Evolutionary conservation across 2,888 invertebrate species (phyloP), one percentile per base, ranked within the genome.

Genomic region (Laspeyria flexula): DNA sequence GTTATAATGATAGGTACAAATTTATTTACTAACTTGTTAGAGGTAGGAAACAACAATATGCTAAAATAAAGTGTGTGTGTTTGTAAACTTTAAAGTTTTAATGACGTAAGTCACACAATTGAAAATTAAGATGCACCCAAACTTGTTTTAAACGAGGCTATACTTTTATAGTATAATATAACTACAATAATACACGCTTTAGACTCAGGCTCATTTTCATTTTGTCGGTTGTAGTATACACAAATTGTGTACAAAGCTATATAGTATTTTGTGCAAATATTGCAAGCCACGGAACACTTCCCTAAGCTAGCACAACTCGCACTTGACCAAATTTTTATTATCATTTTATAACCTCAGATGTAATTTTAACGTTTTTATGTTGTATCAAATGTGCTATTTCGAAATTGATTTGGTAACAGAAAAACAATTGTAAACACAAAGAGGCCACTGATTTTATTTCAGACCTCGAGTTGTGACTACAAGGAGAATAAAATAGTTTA

Each of bases 401-500:
- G 58, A 61, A 69, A 66, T 54, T 45, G 40, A 55, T 66, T 49
- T 52, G 31, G 55, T 53, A 69, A 66, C 30, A 44, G 44, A 46
- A 54, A 48, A 45, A 59, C 56, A 52, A 60, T 67, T 52, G 51
- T 39, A 10, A 27, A 49, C 48, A 7, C 11, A 12, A 41, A 50
- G 43, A 53, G 68, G 65, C 39, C 47, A 47, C 34, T 10, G 48
- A 47, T 40, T 43, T 35, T 40, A 31, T 35, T 41, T 55, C 11
- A 25, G 38, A 38, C 37, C 37, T 40, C 35, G 38, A 12, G 21
- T 13, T 30, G 16, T 35, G 12, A 35, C 21, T 29, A 3, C 6
- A 39, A 38, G 16, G 27, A 11, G 23, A 9, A 2, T 6, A 38
- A 12, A 18, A 29, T 39, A 43, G 29, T 18, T 25, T 25, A 25